Conservation (phyloP, 2,113 vertebrate genomes). For the Nematolebias whitei region DNA sequence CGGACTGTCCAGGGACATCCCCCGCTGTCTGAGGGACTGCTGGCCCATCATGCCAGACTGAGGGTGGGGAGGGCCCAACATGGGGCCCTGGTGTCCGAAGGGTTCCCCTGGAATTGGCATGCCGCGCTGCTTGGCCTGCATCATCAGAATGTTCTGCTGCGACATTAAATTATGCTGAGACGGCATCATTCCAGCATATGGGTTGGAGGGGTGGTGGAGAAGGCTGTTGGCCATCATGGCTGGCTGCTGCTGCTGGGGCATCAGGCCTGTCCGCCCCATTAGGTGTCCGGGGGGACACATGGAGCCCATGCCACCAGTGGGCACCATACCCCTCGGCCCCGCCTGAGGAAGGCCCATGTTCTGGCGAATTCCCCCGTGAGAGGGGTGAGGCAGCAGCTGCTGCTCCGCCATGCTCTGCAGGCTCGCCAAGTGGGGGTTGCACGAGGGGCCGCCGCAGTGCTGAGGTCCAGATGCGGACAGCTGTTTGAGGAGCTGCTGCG, state of each 20-base stretch:
- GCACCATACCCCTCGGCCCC: conserved; percentile 78
- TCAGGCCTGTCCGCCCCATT: conserved; percentile 93
- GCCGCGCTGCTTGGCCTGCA: conserved; percentile 93
- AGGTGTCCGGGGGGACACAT: conserved; percentile 92
- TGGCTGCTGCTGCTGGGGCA: conserved; percentile 79
- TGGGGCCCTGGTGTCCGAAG: conserved; percentile 88
- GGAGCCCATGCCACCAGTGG: conserved; percentile 83
- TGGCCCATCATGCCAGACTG: conserved; percentile 93
- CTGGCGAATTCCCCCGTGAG: conserved; percentile 79
- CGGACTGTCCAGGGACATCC: conserved; percentile 92
- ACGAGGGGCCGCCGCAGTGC: conserved; percentile 73
- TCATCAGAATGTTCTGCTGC: conserved; percentile 97
- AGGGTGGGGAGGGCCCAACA: conserved; percentile 88
- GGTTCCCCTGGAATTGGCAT: conserved; percentile 88
- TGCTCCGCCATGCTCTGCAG: conserved; percentile 98
- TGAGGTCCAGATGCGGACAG: conserved; percentile 71
- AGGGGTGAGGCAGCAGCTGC: conserved; percentile 79
- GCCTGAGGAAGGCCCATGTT: conserved; percentile 80
- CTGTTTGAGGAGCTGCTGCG: conserved; percentile 79
- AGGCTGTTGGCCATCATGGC: conserved; percentile 89
- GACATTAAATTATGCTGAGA: conserved; percentile 89
- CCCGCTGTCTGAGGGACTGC: conserved; percentile 91
- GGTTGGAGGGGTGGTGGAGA: conserved; percentile 75
- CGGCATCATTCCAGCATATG: conserved; percentile 89
- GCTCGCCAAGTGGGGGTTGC: conserved; percentile 95